Conservation (phyloP, 2,113 vertebrate species). For the Oryzias javanicus region DNA sequence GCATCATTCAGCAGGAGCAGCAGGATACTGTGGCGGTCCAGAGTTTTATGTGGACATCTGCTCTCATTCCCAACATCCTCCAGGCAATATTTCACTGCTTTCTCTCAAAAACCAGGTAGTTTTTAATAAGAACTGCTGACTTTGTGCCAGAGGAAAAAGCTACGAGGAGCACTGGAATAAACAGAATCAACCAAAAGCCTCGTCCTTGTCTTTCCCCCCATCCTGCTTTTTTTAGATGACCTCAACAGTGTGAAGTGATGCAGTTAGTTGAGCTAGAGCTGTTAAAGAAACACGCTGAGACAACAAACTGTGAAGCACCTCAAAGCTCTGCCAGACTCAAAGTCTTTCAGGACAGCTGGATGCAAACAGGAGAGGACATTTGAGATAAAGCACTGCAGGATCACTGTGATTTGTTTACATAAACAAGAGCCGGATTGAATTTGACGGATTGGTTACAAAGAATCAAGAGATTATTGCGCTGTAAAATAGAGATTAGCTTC, state of each 20-base stretch:
- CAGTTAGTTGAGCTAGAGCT: constrained; percentile 25
- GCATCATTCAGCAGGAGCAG: too few relatives aligned
- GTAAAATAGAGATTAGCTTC: background rate
- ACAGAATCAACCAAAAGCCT: constrained; percentile 16
- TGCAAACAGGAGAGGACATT: background rate
- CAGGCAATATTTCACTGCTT: constrained; percentile 6
- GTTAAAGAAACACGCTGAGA: constrained; percentile 18
- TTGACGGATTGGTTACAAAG: background rate
- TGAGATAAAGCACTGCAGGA: background rate
- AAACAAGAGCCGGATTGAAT: background rate
- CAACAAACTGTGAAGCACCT: constrained; percentile 29
- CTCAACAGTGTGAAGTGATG: constrained; percentile 26
- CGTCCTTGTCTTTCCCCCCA: constrained; percentile 11
- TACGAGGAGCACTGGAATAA: constrained; percentile 12
- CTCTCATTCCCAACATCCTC: background rate
- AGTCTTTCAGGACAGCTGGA: constrained; percentile 5
- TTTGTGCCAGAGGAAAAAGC: constrained; percentile 23
- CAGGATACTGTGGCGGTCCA: too few relatives aligned
- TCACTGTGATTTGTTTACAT: constrained; percentile 4
- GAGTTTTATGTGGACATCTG: background rate
- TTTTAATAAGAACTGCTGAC: constrained; percentile 45
- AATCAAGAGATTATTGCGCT: background rate
- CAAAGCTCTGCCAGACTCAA: constrained; percentile 18
- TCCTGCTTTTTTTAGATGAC: constrained; percentile 33
- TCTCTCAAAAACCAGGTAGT: constrained; percentile 13